Conservation (phyloP, 2,888 invertebrate species). For the Caenorhabditis wallacei region DNA sequence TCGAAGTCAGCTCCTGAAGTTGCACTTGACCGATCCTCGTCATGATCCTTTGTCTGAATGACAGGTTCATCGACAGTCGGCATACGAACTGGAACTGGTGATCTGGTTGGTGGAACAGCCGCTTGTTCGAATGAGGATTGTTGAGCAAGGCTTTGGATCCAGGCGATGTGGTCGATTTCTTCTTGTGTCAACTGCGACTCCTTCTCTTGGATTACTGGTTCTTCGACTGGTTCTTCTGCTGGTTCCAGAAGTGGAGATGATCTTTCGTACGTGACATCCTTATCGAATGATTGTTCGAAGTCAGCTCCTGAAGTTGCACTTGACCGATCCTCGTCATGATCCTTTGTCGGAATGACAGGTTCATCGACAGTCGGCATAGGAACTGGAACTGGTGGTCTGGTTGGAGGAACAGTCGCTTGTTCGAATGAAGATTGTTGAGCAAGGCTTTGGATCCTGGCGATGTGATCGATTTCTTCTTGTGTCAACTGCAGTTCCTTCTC, state of each 20-base stretch:
- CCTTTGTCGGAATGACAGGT: too few species aligned
- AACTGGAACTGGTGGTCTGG: conserved; percentile 11
- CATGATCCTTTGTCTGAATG: background rate
- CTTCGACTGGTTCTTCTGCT: conserved; percentile 3
- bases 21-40: conserved; percentile 41
- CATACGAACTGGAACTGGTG: conserved; percentile 9
- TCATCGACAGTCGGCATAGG: conserved; percentile 2
- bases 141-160: conserved; percentile 1
- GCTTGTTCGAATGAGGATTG: conserved; percentile 1
- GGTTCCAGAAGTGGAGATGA: conserved; percentile 21
- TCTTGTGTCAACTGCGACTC: background rate
- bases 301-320: conserved; percentile 35
- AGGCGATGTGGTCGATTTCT: conserved; percentile 8
- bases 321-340: conserved; percentile 6
- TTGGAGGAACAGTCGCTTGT: conserved; percentile 4
- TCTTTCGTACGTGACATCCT: conserved; percentile 22
- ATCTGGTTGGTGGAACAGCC: conserved; percentile 1
- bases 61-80: background rate
- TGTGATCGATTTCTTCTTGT: conserved; percentile 51
- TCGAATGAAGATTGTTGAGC: conserved; percentile 47
- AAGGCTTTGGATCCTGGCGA: conserved; percentile 39
- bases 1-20: conserved; percentile 59
- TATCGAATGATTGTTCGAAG: conserved; percentile 27
- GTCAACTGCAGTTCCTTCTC: conserved; percentile 24
- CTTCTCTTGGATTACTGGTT: conserved; percentile 8